These are phyloP conservation scores for Nomada goodeniana DNA, from an alignment of 2,888 invertebrate genomes.

Conservation along the genomic window DNA sequence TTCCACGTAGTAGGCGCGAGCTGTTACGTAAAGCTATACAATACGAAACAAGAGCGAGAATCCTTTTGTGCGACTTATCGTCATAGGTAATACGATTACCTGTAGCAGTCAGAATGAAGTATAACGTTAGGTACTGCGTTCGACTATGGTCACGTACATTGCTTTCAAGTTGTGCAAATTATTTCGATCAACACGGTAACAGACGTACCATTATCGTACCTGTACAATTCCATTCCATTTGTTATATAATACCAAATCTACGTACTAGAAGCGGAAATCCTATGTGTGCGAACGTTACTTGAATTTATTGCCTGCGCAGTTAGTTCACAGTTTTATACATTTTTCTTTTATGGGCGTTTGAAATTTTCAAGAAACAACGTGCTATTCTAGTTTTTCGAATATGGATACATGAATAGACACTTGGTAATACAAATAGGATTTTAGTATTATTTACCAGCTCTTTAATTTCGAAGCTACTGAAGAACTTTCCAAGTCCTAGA, in stretches of 20 bases:
- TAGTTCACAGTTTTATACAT: too few relatives aligned
- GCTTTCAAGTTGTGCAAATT: not conserved
- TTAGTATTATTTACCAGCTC: not conserved
- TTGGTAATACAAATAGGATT: not conserved
- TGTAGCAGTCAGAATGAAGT: not conserved
- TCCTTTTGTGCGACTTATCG: constrained; percentile 8
- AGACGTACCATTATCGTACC: not conserved
- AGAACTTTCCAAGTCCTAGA: not conserved
- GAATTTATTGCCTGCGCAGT: not conserved
- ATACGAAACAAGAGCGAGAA: constrained; percentile 9
- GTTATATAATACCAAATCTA: not conserved
- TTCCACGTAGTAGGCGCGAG: not conserved
- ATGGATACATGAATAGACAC: too few relatives aligned
- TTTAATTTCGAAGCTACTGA: not conserved
- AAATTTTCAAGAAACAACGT: too few relatives aligned
- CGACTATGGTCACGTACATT: not conserved
- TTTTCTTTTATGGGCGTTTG: too few relatives aligned
- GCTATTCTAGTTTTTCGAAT: too few relatives aligned
- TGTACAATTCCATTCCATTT: not conserved
- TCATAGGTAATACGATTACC: constrained; percentile 1
- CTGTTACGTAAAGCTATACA: constrained; percentile 3
- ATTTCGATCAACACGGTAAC: not conserved
- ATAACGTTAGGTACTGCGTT: not conserved
- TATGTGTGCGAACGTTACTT: not conserved
- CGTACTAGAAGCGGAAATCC: not conserved